phyloP scores from a whole-genome alignment of 1,140 invertebrate species.

The Prorops nasuta region DNA sequence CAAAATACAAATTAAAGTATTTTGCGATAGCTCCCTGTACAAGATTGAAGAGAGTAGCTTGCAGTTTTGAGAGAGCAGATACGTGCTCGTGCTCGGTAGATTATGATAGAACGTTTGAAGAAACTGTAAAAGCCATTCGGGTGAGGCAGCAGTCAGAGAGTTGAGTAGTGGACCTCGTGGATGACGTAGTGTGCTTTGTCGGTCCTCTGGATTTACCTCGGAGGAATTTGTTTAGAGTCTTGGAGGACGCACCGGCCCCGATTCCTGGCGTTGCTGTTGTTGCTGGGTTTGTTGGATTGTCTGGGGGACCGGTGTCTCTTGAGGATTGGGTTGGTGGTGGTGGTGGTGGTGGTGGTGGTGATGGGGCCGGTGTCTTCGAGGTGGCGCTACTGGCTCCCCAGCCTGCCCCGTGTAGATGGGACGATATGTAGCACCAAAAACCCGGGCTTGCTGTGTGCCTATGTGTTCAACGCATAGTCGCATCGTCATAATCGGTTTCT shows the following conservation, averaged over 20 bases:
- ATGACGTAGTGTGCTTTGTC: too few relatives aligned
- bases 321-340: background rate
- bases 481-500: conserved; percentile 29
- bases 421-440: conserved; percentile 56
- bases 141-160: conserved; percentile 39
- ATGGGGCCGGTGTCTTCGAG: conserved; percentile 49
- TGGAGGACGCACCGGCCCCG: conserved; percentile 45
- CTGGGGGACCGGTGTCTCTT: conserved; percentile 12
- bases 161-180: too few relatives aligned
- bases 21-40: too few relatives aligned
- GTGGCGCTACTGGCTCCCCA: conserved; percentile 45
- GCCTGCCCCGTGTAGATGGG: conserved; percentile 48
- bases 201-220: conserved; percentile 45
- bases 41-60: too few relatives aligned
- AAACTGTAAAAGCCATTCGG: conserved; percentile 43
- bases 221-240: conserved; percentile 52
- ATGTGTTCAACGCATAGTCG: conserved; percentile 38
- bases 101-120: background rate
- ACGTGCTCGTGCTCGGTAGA: too few relatives aligned
- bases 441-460: conserved; percentile 52
- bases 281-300: background rate
- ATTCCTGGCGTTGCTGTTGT: background rate
- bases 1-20: too few relatives aligned
- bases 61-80: too few relatives aligned
- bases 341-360: conserved; percentile 29